Conservation (phyloP, 2,888 invertebrate species). For the Fragum sueziense region DNA sequence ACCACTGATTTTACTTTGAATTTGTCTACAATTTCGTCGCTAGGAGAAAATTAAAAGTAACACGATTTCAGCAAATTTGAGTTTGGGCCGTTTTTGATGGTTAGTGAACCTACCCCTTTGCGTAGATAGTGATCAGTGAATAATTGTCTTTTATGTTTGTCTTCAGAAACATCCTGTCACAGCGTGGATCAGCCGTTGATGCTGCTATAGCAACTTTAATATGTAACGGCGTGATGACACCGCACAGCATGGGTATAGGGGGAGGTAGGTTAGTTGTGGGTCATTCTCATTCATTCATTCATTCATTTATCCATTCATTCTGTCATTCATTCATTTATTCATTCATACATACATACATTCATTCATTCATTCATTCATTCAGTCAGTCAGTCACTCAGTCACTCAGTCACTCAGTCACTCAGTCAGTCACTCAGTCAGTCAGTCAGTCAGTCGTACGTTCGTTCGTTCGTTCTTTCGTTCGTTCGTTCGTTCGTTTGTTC, state of each 20-base stretch:
- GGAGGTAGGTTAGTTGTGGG: constrained; percentile 71
- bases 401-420: too few relatives aligned
- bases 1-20: neutral
- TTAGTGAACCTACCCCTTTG: neutral
- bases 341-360: too few relatives aligned
- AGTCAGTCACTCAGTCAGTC: too few relatives aligned
- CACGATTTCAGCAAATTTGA: neutral
- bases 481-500: too few relatives aligned
- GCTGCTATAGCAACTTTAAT: constrained; percentile 69
- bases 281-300: too few relatives aligned
- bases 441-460: too few relatives aligned
- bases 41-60: neutral
- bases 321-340: too few relatives aligned
- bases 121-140: neutral
- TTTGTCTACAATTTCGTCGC: neutral
- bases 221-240: constrained; percentile 68
- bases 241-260: constrained; percentile 75
- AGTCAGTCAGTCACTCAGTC: too few relatives aligned
- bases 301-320: too few relatives aligned
- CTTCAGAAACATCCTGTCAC: constrained; percentile 64
- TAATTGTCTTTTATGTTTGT: neutral
- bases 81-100: neutral
- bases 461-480: too few relatives aligned
- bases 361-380: too few relatives aligned
- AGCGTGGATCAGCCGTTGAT: constrained; percentile 71